Evolutionary conservation across 1,140 invertebrate species (phyloP).

Genomic region (Lamellibrachia luymesi): DNA sequence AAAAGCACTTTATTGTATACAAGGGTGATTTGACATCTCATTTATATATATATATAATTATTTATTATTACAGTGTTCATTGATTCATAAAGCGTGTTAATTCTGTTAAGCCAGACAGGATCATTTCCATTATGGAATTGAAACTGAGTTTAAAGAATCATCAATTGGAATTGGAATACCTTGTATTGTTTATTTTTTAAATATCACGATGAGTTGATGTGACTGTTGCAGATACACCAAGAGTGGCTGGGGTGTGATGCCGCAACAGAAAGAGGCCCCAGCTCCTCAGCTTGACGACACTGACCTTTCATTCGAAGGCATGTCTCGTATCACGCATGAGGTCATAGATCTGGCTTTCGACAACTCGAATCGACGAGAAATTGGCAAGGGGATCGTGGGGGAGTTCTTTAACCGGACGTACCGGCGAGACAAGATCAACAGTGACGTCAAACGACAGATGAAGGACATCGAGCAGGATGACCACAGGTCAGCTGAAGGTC

Average conservation of each 20-base stretch:
- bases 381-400: conserved; percentile 79
- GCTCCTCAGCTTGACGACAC: background rate
- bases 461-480: conserved; percentile 80
- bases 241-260: background rate
- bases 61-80: background rate
- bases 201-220: background rate
- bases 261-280: background rate
- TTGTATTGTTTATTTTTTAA: background rate
- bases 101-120: background rate
- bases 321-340: background rate
- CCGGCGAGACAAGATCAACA: conserved; percentile 58
- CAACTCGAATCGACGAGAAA: conserved; percentile 21
- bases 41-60: background rate
- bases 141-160: background rate
- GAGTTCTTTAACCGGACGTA: conserved; percentile 70
- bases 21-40: too few species aligned
- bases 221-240: background rate
- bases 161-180: background rate
- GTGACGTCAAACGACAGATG: conserved; percentile 73
- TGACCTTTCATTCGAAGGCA: background rate
- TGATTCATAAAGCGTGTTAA: background rate
- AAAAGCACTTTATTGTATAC: too few species aligned
- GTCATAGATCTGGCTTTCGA: background rate
- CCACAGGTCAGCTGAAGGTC: conserved; percentile 61
- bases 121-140: background rate